A percentile compares a stretch with the other conserved stretches of the same genome.
phyloP scores from a whole-genome alignment of 2,888 invertebrate species.

The Mylabris sibirica region DNA sequence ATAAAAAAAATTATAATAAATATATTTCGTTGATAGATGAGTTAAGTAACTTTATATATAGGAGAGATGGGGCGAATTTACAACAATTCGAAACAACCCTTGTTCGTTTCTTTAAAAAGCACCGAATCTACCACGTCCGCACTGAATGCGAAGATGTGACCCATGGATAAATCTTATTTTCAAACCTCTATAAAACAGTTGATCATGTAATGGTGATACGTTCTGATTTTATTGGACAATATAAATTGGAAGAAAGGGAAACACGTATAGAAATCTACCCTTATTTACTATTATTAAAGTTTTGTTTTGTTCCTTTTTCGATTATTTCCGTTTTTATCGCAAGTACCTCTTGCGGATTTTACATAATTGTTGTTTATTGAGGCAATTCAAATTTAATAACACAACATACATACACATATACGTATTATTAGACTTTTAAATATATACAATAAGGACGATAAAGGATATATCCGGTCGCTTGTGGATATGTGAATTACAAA shows the following conservation, averaged over 20 bases:
- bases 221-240: conserved; percentile 45
- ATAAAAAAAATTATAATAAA: conserved; percentile 20
- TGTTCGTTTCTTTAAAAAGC: not conserved
- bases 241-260: conserved; percentile 37
- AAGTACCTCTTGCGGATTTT: not conserved
- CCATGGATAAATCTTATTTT: conserved; percentile 42
- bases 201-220: conserved; percentile 49
- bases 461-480: conserved; percentile 2
- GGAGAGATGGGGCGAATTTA: not conserved
- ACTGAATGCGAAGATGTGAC: conserved; percentile 48
- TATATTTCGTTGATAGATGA: not conserved
- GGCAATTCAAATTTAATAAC: conserved; percentile 15
- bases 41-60: not conserved
- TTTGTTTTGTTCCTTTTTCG: not conserved
- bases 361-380: conserved; percentile 20
- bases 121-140: conserved; percentile 40
- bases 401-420: not conserved
- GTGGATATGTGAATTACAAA: not conserved
- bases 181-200: conserved; percentile 48
- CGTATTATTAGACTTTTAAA: not conserved
- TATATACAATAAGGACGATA: not conserved
- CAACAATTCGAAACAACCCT: conserved; percentile 6
- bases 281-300: not conserved
- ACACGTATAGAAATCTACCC: not conserved
- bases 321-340: conserved; percentile 6